Conservation (phyloP, 2,888 invertebrate genomes). For the Leptinotarsa juncta region DNA sequence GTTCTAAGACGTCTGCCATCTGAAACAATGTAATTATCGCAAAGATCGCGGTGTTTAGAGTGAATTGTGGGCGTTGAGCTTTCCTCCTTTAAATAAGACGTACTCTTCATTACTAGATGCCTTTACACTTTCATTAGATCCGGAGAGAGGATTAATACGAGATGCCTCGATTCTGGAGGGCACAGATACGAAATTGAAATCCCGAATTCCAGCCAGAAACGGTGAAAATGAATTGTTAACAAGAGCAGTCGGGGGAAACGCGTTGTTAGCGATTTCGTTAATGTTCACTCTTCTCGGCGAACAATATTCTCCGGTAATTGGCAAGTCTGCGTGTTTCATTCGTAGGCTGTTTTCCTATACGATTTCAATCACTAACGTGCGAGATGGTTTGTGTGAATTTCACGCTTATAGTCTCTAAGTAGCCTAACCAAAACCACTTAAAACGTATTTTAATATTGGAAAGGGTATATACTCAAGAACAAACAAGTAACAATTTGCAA, state of each 20-base stretch:
- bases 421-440: too few species aligned
- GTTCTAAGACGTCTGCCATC: conserved; percentile 4
- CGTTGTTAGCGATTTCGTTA: conserved; percentile 7
- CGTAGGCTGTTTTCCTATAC: not conserved
- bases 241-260: conserved; percentile 1
- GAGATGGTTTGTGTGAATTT: too few species aligned
- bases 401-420: too few species aligned
- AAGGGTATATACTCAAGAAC: too few species aligned
- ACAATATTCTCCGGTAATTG: not conserved
- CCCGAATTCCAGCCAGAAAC: conserved; percentile 9
- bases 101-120: conserved; percentile 35
- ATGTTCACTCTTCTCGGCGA: conserved; percentile 1
- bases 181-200: conserved; percentile 17
- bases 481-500: too few species aligned
- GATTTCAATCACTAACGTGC: not conserved
- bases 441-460: too few species aligned
- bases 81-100: conserved; percentile 32
- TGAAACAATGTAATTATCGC: conserved; percentile 48
- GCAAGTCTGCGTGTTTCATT: conserved; percentile 4
- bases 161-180: conserved; percentile 8
- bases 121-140: conserved; percentile 24
- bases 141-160: conserved; percentile 14
- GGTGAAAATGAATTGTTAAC: conserved; percentile 19
- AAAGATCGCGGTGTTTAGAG: conserved; percentile 50
- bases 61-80: conserved; percentile 46